phyloP scores from a whole-genome alignment of 1,140 invertebrate genomes.

The Halyomorpha halys region DNA sequence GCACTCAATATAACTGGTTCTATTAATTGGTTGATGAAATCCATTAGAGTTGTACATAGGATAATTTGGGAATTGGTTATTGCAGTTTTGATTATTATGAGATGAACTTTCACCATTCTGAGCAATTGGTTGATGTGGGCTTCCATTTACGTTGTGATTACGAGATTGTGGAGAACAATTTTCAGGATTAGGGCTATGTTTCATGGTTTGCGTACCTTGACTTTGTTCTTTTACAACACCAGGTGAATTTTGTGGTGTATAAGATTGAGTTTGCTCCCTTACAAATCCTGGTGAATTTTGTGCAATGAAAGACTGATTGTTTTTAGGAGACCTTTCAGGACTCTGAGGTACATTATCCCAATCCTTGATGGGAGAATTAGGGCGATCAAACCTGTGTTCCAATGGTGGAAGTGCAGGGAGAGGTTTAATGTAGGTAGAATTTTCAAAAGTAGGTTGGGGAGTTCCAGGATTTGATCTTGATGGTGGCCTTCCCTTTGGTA shows the following conservation, averaged over 20 bases:
- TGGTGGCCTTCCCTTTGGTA: slow-evolving; percentile 53
- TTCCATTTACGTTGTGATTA: too few species aligned
- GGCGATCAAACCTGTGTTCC: slow-evolving; percentile 4
- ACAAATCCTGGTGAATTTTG: neutral
- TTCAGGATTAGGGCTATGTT: slow-evolving; percentile 11
- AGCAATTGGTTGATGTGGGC: neutral
- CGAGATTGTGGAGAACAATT: too few species aligned
- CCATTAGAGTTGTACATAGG: neutral
- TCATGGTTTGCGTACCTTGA: neutral
- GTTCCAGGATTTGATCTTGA: slow-evolving; percentile 37
- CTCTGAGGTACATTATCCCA: slow-evolving; percentile 15
- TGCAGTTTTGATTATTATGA: neutral
- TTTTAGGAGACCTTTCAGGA: slow-evolving; percentile 2
- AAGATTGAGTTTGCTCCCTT: neutral
- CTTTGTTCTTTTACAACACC: neutral
- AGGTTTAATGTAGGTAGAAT: slow-evolving; percentile 3
- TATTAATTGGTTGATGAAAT: too few species aligned
- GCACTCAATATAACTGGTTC: too few species aligned
- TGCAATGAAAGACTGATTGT: neutral
- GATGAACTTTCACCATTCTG: neutral
- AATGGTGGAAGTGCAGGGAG: neutral
- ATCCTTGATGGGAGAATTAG: slow-evolving; percentile 2
- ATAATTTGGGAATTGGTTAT: neutral
- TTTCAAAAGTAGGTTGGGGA: slow-evolving; percentile 27
- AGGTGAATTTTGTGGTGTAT: neutral